Percentiles rank a stretch among this genome's conserved stretches.
Conservation (phyloP, 2,888 invertebrate species). For the Caenorhabditis wallacei region DNA sequence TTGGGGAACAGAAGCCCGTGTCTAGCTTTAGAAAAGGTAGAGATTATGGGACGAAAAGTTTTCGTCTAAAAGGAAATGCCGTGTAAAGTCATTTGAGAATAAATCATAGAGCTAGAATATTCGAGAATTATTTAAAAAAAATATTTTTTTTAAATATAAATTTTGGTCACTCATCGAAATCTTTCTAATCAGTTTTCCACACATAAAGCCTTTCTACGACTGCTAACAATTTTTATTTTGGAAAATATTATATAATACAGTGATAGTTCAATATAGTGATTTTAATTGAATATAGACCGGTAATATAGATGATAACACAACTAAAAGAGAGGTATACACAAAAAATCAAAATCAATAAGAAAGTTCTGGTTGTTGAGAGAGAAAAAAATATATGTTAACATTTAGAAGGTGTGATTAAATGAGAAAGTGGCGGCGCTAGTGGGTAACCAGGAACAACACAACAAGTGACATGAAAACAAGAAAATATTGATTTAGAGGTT, state of each 20-base stretch:
- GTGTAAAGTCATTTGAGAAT: too few species aligned
- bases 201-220: not conserved
- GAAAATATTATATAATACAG: not conserved
- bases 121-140: too few species aligned
- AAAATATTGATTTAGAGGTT: not conserved
- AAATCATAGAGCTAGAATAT: too few species aligned
- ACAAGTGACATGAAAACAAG: not conserved
- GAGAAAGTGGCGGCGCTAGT: not conserved
- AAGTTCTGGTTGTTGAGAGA: not conserved
- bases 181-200: too few species aligned
- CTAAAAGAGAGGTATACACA: not conserved
- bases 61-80: too few species aligned
- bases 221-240: not conserved
- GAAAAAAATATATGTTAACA: not conserved
- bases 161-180: too few species aligned
- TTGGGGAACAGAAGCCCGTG: too few species aligned
- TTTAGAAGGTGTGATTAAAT: conserved; percentile 1
- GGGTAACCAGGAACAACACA: not conserved
- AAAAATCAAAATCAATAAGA: not conserved
- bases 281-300: not conserved
- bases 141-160: too few species aligned
- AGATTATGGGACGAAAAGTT: too few species aligned
- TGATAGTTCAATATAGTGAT: not conserved
- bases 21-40: too few species aligned
- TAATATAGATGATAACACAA: not conserved